Evolutionary conservation across 2,797 vertebrate species (phyloP).

Genomic region (Clarias fuscus): DNA sequence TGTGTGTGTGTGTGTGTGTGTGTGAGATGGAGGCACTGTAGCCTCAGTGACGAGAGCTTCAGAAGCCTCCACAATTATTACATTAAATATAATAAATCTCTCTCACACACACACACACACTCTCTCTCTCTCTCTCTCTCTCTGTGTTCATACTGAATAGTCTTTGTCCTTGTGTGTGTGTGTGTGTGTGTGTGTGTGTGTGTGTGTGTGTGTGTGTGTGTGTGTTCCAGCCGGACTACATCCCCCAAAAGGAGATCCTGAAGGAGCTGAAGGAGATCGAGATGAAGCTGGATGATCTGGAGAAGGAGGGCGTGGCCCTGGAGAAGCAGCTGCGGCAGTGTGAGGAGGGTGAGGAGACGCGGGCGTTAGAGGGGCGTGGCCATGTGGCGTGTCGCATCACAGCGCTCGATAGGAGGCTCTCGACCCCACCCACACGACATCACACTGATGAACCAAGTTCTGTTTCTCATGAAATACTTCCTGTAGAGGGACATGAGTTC

Average conservation of each 20-base stretch:
- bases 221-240: slow-evolving; percentile 71
- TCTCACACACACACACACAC: no score
- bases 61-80: no score
- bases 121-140: no score
- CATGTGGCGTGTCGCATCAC: not conserved
- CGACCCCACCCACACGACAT: not conserved
- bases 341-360: slow-evolving; percentile 34
- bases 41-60: no score
- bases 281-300: slow-evolving; percentile 79
- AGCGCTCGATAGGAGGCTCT: not conserved
- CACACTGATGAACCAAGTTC: not conserved
- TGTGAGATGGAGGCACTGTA: no score
- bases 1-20: no score
- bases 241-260: slow-evolving; percentile 81
- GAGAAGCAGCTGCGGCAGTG: slow-evolving; percentile 79
- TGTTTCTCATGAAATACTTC: not conserved
- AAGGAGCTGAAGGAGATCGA: slow-evolving; percentile 80
- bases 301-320: slow-evolving; percentile 83
- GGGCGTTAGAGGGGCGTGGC: not conserved
- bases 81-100: no score
- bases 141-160: not conserved
- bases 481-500: not conserved
- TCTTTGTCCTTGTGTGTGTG: not conserved
- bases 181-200: slow-evolving; percentile 8
- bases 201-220: not conserved